A percentile compares a stretch with the other conserved stretches of the same genome.
These are phyloP conservation scores for Stenodema calcarata DNA, from an alignment of 2,888 invertebrate species.

Conservation along the genomic window DNA sequence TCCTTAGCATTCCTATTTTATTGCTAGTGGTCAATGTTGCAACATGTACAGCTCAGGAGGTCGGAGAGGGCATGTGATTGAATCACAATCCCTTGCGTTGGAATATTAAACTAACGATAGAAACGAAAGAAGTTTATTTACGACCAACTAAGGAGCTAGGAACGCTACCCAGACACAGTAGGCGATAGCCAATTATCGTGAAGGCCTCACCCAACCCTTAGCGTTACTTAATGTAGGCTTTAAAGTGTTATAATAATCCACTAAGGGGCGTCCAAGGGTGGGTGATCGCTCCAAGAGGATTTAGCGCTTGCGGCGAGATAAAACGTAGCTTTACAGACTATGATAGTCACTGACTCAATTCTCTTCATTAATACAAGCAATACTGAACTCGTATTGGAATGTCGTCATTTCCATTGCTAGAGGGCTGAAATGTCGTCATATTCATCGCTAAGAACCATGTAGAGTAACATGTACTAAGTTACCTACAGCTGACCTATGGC, in stretches of 20 bases:
- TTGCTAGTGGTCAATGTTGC: background rate
- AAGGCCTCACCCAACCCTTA: background rate
- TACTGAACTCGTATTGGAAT: no score
- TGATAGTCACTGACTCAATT: background rate
- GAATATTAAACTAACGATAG: background rate
- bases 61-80: background rate
- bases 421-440: no score
- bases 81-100: background rate
- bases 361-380: no score
- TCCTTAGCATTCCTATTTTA: no score
- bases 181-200: background rate
- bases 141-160: background rate
- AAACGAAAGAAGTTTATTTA: background rate
- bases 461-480: no score
- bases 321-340: background rate
- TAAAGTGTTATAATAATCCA: background rate
- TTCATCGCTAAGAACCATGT: no score
- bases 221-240: background rate
- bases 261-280: background rate
- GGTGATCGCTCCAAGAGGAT: background rate
- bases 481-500: no score
- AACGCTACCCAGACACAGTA: background rate
- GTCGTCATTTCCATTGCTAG: no score
- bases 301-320: background rate
- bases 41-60: background rate